Evolutionary conservation across 2,888 invertebrate species (phyloP), one percentile per base, ranked within the genome.

Genomic region (Metalampra italica): DNA sequence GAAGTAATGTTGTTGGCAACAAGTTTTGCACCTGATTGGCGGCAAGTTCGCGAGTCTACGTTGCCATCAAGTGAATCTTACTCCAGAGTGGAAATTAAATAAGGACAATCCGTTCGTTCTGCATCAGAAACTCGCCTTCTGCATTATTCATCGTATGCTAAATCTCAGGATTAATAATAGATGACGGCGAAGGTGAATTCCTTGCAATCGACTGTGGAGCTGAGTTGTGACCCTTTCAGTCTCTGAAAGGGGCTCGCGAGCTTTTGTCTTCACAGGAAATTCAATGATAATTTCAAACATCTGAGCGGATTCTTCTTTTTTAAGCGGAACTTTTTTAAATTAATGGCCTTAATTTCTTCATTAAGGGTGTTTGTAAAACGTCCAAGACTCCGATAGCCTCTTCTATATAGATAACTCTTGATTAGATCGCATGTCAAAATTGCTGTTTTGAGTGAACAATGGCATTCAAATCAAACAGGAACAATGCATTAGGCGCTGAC

Each of bases 61-160:
- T 58, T 61, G 59, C 66, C 65, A 66, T 56, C 56, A 53, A 54
- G 56, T 52, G 55, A 62, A 62, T 57, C 61, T 62, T 57, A 66
- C 63, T 66, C 63, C n/a, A 58, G 64, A 71, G 69, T 72, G 64
- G 61, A 77, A 79, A 82, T 82, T 78, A 80, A 80, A 83, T 80
- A 81, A 78, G 60, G 71, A 77, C 77, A 81, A 80, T 81, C 75
- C 70, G 69, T 71, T 75, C 74, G 61, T 72, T 75, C 73, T 77
- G 77, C 80, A 75, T 72, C 75, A 71, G 64, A 64, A 62, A 69
- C 64, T 74, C 57, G 55, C 51, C 65, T 68, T 57, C 66, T 85
- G 76, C 77, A 84, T 83, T 74, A 84, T 84, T 84, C 82, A 85
- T 64, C 69, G 71, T 78, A 82, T 82, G 82, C 82, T 77, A 83